phyloP scores from a whole-genome alignment of 2,113 vertebrate genomes.

The Entelurus aequoreus region DNA sequence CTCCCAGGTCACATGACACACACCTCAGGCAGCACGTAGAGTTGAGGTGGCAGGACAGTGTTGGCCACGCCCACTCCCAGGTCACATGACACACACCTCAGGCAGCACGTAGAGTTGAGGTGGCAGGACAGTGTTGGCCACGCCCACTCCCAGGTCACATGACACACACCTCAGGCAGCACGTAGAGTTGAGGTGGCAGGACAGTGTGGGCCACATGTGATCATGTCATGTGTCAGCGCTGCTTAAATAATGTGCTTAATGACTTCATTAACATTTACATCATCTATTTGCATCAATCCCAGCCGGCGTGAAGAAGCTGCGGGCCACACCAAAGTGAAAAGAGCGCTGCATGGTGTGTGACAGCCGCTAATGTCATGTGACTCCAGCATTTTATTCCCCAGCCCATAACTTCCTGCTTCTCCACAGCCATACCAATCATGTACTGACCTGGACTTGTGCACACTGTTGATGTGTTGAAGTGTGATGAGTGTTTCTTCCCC shows the following conservation, averaged over 20 bases:
- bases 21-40: constrained; percentile 44
- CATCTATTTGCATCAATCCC: constrained; percentile 84
- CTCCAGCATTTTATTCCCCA: background rate
- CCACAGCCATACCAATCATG: too few species aligned
- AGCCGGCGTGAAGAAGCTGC: constrained; percentile 71
- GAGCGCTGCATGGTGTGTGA: constrained; percentile 53
- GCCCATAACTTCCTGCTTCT: too few species aligned
- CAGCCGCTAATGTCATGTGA: constrained; percentile 67
- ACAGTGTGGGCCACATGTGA: constrained; percentile 65
- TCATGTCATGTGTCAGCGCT: constrained; percentile 79
- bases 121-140: constrained; percentile 49
- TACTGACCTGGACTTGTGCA: too few species aligned
- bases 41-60: constrained; percentile 59
- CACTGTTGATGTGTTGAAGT: too few species aligned
- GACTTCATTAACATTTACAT: constrained; percentile 83
- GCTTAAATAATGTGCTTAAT: constrained; percentile 85
- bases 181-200: constrained; percentile 59
- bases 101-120: constrained; percentile 56
- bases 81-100: constrained; percentile 1
- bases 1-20: too few species aligned
- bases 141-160: too few species aligned
- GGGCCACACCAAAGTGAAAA: constrained; percentile 67
- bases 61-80: constrained; percentile 47
- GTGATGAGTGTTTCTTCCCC: too few species aligned
- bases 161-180: constrained; percentile 27